Conservation (phyloP, 1,140 invertebrate genomes). For the Ganaspis sp. region DNA sequence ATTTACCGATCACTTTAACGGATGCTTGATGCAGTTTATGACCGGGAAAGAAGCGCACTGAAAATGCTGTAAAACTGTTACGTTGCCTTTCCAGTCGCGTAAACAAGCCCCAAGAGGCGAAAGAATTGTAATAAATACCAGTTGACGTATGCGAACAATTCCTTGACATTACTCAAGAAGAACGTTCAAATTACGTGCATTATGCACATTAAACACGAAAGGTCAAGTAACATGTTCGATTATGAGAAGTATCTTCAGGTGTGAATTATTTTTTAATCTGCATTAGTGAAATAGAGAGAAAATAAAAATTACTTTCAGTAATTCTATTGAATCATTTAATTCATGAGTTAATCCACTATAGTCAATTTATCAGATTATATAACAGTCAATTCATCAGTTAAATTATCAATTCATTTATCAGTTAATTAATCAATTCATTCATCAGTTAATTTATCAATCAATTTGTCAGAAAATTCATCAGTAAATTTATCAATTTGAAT, state of each 20-base stretch:
- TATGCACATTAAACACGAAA: background rate
- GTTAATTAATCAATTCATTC: too few relatives aligned
- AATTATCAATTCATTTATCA: too few relatives aligned
- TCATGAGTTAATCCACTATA: too few relatives aligned
- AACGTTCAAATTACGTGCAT: constrained; percentile 3
- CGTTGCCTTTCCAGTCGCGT: background rate
- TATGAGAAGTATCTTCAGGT: background rate
- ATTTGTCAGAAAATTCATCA: too few relatives aligned
- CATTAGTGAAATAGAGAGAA: background rate
- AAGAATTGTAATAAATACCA: constrained; percentile 5
- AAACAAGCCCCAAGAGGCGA: background rate
- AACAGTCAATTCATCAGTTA: too few relatives aligned
- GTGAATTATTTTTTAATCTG: background rate
- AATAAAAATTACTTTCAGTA: too few relatives aligned
- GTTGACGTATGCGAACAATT: background rate
- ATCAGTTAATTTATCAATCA: too few relatives aligned
- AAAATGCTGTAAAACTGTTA: constrained; percentile 25
- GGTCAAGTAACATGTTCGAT: constrained; percentile 10
- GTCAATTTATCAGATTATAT: too few relatives aligned
- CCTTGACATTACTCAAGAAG: constrained; percentile 13
- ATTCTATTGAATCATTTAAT: too few relatives aligned
- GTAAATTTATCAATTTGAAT: too few relatives aligned
- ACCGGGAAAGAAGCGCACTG: background rate
- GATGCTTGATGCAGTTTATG: background rate
- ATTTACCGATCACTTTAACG: background rate